Evolutionary conservation across 2,797 vertebrate genomes (phyloP).

Genomic region (Cossypha polioptera): DNA sequence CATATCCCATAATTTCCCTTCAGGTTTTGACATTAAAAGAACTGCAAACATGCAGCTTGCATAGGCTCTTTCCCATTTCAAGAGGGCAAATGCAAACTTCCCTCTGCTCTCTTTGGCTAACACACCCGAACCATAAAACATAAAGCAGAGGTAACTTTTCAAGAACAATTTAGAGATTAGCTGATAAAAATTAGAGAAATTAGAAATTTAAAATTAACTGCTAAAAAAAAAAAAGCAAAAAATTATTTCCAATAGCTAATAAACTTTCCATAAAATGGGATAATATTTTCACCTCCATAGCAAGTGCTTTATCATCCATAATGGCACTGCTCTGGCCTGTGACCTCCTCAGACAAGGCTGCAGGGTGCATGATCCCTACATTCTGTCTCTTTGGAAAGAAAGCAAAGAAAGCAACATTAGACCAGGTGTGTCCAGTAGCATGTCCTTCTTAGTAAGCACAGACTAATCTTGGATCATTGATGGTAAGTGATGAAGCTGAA

Average conservation of each 20-base stretch:
- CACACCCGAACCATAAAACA: neutral
- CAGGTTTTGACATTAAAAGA: neutral
- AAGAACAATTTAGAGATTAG: neutral
- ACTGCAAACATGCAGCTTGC: neutral
- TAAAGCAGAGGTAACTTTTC: neutral
- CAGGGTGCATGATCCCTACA: fast-evolving
- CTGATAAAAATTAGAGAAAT: neutral
- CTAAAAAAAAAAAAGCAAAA: neutral
- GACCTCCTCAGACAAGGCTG: fast-evolving
- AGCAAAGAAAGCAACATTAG: neutral
- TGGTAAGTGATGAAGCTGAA: neutral
- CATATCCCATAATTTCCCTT: neutral
- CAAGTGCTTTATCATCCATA: neutral
- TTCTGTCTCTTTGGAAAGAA: neutral
- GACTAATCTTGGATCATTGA: fast-evolving
- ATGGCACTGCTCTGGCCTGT: neutral
- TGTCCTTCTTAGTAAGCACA: neutral
- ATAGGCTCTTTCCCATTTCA: neutral
- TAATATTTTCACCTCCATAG: neutral
- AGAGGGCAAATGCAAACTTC: neutral
- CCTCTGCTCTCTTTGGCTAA: neutral
- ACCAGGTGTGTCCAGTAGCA: neutral
- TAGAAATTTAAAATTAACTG: neutral
- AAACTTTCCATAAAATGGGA: neutral
- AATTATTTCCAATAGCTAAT: neutral